Base-by-base conservation (phyloP, 2,113 vertebrate genomes). In the Craseonycteris thonglongyai region DNA sequence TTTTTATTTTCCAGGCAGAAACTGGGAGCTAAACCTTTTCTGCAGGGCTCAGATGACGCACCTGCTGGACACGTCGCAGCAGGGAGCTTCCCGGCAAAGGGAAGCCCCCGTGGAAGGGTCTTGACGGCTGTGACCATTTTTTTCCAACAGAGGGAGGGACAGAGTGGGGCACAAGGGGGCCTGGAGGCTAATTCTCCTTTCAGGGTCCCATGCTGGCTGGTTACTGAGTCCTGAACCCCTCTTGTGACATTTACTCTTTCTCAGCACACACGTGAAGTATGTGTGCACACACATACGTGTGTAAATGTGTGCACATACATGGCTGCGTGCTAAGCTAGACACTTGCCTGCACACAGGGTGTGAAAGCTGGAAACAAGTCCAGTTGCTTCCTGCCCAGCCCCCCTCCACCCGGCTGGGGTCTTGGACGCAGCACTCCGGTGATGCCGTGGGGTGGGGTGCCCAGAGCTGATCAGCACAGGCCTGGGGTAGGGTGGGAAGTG, bases 401-500 rank as follows among this genome's bases (percentile, higher is more conserved):
- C 42, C 1, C 3, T 16, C 49, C 49, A n/a, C n/a, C n/a, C n/a
- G n/a, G n/a, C 15, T 51, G 5, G 82, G 38, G 21, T 6, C 35
- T 2, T 11, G 40, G 22, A 9, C 38, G 14, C 30, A 10, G 21
- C 18, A 35, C 59, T 42, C 38, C 16, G 3, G 24, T 1, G 49
- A 66, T 5, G 33, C n/a, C 10, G n/a, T 10, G 40, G 19, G 28
- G 54, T 51, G 49, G 21, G 0, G 38, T 47, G 61, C 63, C 58
- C 54, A 58, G 74, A 16, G 38, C 1, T 11, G 21, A 47, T 24
- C 40, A 15, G 1, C 28, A 33, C 30, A 35, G 40, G 51, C 35
- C 51, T 1, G 0, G 1, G 21, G 19, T 3, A 33, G 28, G 22
- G 14, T 0, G 3, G 28, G 9, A 6, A 42, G 16, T 1, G 12